These are phyloP conservation scores for Astyanax mexicanus DNA, from an alignment of 2,797 vertebrate genomes.

Conservation along the genomic window DNA sequence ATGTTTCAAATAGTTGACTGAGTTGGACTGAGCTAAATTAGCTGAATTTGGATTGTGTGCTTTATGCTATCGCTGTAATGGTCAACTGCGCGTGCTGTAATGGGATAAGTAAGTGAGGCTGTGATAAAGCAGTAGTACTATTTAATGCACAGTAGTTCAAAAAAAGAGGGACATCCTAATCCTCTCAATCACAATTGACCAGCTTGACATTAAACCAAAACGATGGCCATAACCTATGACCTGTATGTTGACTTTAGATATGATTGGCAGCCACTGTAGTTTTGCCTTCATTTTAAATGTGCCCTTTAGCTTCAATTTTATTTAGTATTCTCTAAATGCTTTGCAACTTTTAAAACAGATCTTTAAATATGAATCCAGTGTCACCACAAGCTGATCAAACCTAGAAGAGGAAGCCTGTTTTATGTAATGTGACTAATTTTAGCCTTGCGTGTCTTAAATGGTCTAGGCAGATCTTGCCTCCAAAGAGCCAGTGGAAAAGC, in stretches of 20 bases:
- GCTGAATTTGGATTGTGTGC: not conserved
- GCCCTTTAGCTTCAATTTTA: too few relatives aligned
- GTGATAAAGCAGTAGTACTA: not conserved
- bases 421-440: conserved; percentile 57
- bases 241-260: conserved; percentile 29
- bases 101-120: not conserved
- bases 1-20: not conserved
- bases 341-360: not conserved
- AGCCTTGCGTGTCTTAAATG: conserved; percentile 52
- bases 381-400: conserved; percentile 27
- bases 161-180: not conserved
- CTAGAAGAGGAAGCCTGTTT: conserved; percentile 37
- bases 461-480: conserved; percentile 43
- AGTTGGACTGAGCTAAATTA: not conserved
- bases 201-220: conserved; percentile 3
- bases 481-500: conserved; percentile 63
- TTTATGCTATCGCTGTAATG: not conserved
- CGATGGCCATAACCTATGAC: conserved; percentile 3
- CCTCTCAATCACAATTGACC: conserved; percentile 13
- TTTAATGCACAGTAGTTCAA: not conserved
- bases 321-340: conserved; percentile 44
- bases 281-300: too few relatives aligned
- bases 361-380: conserved; percentile 7
- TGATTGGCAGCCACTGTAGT: conserved; percentile 41
- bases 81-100: not conserved